Percentiles rank a stretch among this genome's conserved stretches.
These are phyloP conservation scores for Drosophila baimaii DNA, from an alignment of 1,140 invertebrate genomes.

Conservation along the genomic window DNA sequence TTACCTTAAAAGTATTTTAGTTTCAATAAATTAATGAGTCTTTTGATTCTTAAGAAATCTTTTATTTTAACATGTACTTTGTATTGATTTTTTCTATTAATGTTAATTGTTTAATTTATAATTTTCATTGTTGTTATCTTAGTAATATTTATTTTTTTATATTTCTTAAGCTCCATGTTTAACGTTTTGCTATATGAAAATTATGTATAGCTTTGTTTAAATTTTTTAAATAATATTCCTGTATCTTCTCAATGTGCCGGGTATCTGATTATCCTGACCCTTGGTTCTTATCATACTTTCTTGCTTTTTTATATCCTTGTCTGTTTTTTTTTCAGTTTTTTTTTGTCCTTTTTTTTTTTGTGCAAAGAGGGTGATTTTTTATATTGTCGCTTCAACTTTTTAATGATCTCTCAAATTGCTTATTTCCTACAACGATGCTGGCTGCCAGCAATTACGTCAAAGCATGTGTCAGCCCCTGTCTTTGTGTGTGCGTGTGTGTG, in stretches of 20 bases:
- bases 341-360: constrained; percentile 12
- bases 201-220: neutral
- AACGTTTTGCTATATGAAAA: no score
- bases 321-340: neutral
- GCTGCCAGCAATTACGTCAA: constrained; percentile 71
- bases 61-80: no score
- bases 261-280: neutral
- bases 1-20: neutral
- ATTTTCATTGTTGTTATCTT: no score
- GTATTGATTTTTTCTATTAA: no score
- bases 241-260: neutral
- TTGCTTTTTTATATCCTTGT: neutral
- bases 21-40: no score
- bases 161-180: no score
- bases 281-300: neutral
- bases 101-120: no score
- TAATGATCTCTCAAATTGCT: constrained; percentile 83
- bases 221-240: neutral
- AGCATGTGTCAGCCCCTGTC: constrained; percentile 35
- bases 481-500: constrained; percentile 14
- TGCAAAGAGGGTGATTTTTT: constrained; percentile 25
- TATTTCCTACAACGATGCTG: constrained; percentile 80
- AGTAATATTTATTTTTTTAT: no score
- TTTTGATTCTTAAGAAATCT: no score
- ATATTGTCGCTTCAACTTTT: constrained; percentile 78